Evolutionary conservation across 2,113 vertebrate genomes (phyloP), one percentile per base, ranked within the genome.

Genomic region (Reinhardtius hippoglossoides): DNA sequence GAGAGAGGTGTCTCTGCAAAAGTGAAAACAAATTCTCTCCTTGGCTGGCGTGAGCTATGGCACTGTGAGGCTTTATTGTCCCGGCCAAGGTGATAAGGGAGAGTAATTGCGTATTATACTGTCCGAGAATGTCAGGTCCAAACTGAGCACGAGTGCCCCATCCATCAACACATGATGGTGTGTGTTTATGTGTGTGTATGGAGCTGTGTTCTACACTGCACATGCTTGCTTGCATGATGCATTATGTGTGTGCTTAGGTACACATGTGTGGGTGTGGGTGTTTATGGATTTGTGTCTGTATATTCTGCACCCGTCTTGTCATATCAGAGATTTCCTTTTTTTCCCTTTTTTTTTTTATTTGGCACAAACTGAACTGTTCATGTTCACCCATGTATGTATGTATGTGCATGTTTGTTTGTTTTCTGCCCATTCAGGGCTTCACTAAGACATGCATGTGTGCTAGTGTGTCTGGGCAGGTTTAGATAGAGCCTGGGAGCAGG

Each of bases 91-190:
- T 97, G 96, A 97, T 98, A 97, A 98, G 97, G 96, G 96, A 97
- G 96, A 98, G 96, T 98, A 98, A 98, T 98, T 97, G 97, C 96
- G 95, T 97, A 97, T 97, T 97, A 96, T 97, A 95, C 96, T 97
- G 97, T 97, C 97, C 95, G 90, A 95, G 96, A 97, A 96, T 96
- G 97, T 98, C 97, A 97, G 96, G 96, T 96, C 96, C 95, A 96
- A 96, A 96, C 96, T 96, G 95, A 96, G 94, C 95, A 95, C 76
- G 95, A 96, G 95, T 95, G 95, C 95, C 95, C 95, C 96, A 96
- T 98, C 96, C 95, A 97, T 97, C 97, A 97, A 79, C 91, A 54
- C 76, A 80, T 70, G 85, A 87, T 81, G 84, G 62, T 82, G 88
- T 88, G 87, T 90, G 82, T 82, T 78, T 79, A 71, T 85, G 87